These are phyloP conservation scores for Macrostomum cliftonense DNA, from an alignment of 2,888 invertebrate genomes.

Conservation along the genomic window DNA sequence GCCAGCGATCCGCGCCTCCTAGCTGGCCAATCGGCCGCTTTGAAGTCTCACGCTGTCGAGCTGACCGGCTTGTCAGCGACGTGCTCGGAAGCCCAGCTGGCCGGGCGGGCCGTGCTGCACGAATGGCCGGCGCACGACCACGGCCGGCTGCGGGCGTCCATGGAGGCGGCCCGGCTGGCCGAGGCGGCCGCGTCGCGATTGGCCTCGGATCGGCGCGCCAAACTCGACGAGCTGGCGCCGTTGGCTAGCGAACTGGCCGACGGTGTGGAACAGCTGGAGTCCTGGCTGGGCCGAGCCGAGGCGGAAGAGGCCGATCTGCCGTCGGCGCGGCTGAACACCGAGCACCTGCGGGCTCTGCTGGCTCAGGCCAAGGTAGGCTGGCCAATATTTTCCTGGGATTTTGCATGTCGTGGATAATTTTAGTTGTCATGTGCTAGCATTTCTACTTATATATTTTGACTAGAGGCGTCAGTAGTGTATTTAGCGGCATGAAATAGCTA, in stretches of 20 bases:
- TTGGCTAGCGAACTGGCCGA: constrained; percentile 86
- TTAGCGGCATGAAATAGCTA: too few species aligned
- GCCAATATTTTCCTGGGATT: not conserved
- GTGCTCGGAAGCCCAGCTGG: not conserved
- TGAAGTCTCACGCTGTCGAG: not conserved
- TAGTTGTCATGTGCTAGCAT: too few species aligned
- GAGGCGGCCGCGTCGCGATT: not conserved
- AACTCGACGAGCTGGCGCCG: constrained; percentile 56
- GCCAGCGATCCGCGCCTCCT: not conserved
- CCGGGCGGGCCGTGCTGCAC: constrained; percentile 2
- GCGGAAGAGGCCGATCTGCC: constrained; percentile 57
- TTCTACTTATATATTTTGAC: too few species aligned
- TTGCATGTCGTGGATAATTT: too few species aligned
- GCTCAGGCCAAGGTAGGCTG: constrained; percentile 61
- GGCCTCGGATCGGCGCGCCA: not conserved
- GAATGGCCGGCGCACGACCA: constrained; percentile 1
- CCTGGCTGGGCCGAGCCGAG: constrained; percentile 82
- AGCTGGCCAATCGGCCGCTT: constrained; percentile 25
- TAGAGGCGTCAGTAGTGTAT: too few species aligned
- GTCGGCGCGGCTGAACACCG: constrained; percentile 50
- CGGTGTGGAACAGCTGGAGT: constrained; percentile 65
- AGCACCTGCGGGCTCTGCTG: constrained; percentile 79
- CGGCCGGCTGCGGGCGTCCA: not conserved
- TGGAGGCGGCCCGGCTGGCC: not conserved
- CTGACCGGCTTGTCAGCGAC: not conserved